These are phyloP conservation scores for Pipistrellus pygmaeus DNA, from an alignment of 2,797 vertebrate genomes.

Conservation along the genomic window DNA sequence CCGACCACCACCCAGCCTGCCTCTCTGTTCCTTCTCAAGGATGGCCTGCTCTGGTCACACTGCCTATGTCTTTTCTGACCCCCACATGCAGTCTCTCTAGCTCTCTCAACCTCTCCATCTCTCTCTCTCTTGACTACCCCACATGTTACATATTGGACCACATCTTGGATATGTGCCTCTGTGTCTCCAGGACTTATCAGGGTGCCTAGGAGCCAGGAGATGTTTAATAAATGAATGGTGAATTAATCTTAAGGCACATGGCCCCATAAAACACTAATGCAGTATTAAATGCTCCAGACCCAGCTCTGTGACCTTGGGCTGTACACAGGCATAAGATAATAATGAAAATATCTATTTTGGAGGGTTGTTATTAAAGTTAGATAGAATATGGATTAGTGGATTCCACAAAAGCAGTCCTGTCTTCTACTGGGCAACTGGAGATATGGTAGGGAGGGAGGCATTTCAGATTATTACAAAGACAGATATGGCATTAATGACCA, in stretches of 20 bases:
- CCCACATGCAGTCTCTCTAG: neutral
- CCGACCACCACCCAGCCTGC: neutral
- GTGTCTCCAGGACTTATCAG: neutral
- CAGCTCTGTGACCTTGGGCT: neutral
- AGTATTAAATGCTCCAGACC: neutral
- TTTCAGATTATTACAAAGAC: neutral
- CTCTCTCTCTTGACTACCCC: neutral
- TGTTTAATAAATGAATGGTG: neutral
- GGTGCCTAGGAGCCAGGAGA: neutral
- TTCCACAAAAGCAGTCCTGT: neutral
- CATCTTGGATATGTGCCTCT: neutral
- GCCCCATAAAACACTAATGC: neutral
- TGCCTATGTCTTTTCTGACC: neutral
- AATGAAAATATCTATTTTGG: neutral
- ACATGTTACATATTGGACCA: neutral
- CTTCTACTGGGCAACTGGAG: neutral
- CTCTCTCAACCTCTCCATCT: too few species aligned
- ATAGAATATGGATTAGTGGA: neutral
- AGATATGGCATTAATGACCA: neutral
- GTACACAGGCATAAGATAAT: neutral
- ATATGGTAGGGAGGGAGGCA: rapidly evolving
- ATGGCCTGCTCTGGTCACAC: neutral
- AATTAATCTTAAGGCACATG: neutral
- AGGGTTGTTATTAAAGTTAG: neutral
- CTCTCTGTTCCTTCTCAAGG: neutral